Conservation (phyloP, 2,113 vertebrate genomes). For the Lota lota region DNA sequence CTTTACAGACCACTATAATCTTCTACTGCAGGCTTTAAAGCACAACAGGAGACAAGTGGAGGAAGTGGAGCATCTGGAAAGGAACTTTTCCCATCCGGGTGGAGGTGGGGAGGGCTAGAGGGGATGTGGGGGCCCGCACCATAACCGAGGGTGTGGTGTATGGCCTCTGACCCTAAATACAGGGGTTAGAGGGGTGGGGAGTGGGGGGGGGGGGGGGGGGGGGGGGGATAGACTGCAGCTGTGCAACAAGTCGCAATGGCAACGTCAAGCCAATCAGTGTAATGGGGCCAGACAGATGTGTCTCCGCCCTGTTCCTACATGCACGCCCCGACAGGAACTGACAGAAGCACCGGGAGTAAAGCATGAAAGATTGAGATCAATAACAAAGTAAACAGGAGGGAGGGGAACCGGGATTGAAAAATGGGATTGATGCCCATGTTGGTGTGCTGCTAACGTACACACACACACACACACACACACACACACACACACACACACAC, state of each 20-base stretch:
- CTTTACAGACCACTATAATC: not conserved
- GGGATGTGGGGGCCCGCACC: not conserved
- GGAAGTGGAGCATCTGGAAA: conserved; percentile 51
- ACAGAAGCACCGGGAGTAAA: conserved; percentile 1
- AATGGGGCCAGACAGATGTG: conserved; percentile 46
- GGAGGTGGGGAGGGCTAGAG: conserved; percentile 12
- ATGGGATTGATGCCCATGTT: too few relatives aligned
- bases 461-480: too few relatives aligned
- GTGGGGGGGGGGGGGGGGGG: conserved; percentile 27
- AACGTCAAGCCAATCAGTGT: conserved; percentile 39
- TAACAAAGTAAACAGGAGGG: not conserved
- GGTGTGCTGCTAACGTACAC: too few relatives aligned
- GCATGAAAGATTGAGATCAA: conserved; percentile 7
- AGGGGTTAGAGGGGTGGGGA: conserved; percentile 42
- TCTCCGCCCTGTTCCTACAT: conserved; percentile 33
- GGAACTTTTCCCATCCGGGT: conserved; percentile 44
- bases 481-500: too few relatives aligned
- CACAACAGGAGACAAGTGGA: not conserved
- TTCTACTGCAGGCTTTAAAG: conserved; percentile 1
- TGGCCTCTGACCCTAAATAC: conserved; percentile 45
- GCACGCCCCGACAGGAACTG: conserved; percentile 39
- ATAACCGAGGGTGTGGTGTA: conserved; percentile 40
- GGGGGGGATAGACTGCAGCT: conserved; percentile 43
- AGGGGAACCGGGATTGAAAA: too few relatives aligned
- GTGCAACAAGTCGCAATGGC: conserved; percentile 38